Evolutionary conservation across 1,140 invertebrate species (phyloP).

Genomic region (Drosophila subpulchrella): DNA sequence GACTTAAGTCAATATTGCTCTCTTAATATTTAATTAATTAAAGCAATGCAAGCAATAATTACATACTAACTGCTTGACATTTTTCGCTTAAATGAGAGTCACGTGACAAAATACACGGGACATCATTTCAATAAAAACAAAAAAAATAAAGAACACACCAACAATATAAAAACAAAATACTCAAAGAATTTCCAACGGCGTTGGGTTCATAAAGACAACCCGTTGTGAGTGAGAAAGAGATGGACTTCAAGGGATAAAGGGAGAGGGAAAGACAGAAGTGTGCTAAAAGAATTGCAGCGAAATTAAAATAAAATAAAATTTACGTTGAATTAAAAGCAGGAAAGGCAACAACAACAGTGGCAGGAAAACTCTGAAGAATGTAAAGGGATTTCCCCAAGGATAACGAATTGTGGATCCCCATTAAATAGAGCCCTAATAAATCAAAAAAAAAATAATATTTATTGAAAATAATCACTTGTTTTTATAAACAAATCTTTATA

Average conservation of each 20-base stretch:
- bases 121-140: conserved; percentile 60
- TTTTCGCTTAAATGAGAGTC: conserved; percentile 48
- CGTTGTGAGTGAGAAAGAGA: conserved; percentile 4
- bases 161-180: conserved; percentile 20
- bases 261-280: conserved; percentile 17
- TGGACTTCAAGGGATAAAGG: background rate
- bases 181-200: conserved; percentile 11
- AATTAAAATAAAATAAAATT: conserved; percentile 83
- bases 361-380: conserved; percentile 15
- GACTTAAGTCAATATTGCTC: background rate
- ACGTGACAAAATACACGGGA: conserved; percentile 58
- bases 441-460: background rate
- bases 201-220: conserved; percentile 44
- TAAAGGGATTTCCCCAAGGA: background rate
- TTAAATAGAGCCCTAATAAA: background rate
- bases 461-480: background rate
- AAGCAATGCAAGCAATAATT: conserved; percentile 52
- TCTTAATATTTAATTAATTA: conserved; percentile 46
- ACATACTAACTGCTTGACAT: conserved; percentile 25
- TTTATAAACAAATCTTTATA: too few species aligned
- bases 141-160: background rate
- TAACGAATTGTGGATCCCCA: conserved; percentile 9
- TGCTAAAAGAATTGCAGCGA: conserved; percentile 78
- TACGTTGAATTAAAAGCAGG: conserved; percentile 79
- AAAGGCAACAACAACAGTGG: conserved; percentile 25